These are phyloP conservation scores for Diadromus collaris DNA, from an alignment of 2,888 invertebrate species.

Conservation along the genomic window DNA sequence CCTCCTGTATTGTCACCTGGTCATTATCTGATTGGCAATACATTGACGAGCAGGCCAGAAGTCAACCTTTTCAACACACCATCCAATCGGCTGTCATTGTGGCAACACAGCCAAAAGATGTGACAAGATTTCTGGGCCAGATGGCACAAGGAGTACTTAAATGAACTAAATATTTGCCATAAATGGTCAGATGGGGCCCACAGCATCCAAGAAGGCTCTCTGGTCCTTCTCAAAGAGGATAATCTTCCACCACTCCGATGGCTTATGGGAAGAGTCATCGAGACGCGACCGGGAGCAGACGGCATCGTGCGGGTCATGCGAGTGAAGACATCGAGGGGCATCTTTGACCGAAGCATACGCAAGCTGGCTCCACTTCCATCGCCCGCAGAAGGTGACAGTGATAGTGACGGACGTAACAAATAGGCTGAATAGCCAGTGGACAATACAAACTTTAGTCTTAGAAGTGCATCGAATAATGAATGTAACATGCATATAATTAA, in stretches of 20 bases:
- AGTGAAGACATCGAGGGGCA: conserved; percentile 9
- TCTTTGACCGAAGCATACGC: conserved; percentile 2
- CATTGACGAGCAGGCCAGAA: conserved; percentile 39
- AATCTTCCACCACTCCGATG: conserved; percentile 11
- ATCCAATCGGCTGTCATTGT: conserved; percentile 49
- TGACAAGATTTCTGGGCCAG: conserved; percentile 53
- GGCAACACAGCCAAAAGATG: conserved; percentile 56
- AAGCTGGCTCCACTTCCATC: conserved; percentile 15
- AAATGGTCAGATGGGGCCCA: background rate
- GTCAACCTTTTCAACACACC: conserved; percentile 16
- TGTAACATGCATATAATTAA: too few species aligned
- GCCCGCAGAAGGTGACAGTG: background rate
- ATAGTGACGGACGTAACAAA: background rate
- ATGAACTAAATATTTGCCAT: background rate
- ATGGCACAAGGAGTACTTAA: conserved; percentile 51
- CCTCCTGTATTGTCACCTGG: conserved; percentile 37
- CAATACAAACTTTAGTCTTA: background rate
- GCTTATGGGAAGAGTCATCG: conserved; percentile 1
- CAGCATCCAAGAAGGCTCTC: conserved; percentile 1
- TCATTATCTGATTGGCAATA: conserved; percentile 59
- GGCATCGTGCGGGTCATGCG: conserved; percentile 11
- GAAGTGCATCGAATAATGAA: background rate
- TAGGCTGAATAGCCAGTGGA: background rate
- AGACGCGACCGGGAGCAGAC: background rate
- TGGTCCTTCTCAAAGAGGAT: conserved; percentile 23